Base-by-base conservation (phyloP, 2,888 invertebrate genomes). In the Phymatocera aterrima region DNA sequence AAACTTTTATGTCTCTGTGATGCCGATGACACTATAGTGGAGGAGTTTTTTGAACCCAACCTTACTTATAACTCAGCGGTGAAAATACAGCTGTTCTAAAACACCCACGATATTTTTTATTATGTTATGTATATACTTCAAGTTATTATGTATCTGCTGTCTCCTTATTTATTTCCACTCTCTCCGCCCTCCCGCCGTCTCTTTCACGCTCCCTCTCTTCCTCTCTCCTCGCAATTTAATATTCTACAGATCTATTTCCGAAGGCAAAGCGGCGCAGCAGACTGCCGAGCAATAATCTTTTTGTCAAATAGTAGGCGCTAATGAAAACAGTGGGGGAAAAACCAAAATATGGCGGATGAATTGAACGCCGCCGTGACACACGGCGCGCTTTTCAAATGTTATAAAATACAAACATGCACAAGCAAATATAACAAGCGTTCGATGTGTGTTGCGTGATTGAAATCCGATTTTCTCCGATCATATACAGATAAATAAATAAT, bases 271-370 rank as follows among this genome's bases (percentile, higher is more conserved):
- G 21, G 43, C 46, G 24, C 24, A 21, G 24, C 68, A 10, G 28
- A 43, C 68, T 65, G 65, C 61, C 34, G 10, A 24, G 40, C 65
- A 21, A 65, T 43, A 65, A 68, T 43, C 18, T 61, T 68, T 28
- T 46, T 68, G 68, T 68, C 61, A 64, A 68, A 18, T n/a, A 68
- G 68, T 68, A 43, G 24, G 68, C 43, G 40, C 40, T 21, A 40
- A 68, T 40, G 43, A 24, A 28, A 40, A 24, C 15, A 24, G 1
- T 10, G 21, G 68, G 43, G 15, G 43, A 12, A 43, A 37, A 34
- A n/a, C 4, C 34, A 15, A 28, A 10, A 64, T 18, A 64, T 64
- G 61, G 61, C 37, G 34, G 61, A 34, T 34, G 21, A 8, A 24
- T n/a, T 3, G 15, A 48, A 28, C 28, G 2, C 57, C 57, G 10